A percentile compares a stretch with the other conserved stretches of the same genome.
These are phyloP conservation scores for Stegostoma tigrinum DNA, from an alignment of 2,113 vertebrate species.

Conservation along the genomic window DNA sequence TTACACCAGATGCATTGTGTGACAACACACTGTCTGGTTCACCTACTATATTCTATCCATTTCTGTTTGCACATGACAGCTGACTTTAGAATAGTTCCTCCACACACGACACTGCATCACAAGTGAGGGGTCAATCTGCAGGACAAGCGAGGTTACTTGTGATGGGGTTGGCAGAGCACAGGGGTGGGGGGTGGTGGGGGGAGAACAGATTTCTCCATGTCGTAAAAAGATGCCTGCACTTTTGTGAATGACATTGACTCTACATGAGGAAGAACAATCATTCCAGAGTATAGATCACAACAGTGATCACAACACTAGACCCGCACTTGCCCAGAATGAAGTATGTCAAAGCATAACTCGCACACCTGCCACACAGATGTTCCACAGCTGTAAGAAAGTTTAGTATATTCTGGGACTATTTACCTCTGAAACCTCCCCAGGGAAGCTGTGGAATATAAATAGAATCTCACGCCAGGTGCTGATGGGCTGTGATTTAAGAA, in stretches of 20 bases:
- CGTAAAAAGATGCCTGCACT: background rate
- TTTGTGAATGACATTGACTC: background rate
- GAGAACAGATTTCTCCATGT: background rate
- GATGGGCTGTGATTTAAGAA: background rate
- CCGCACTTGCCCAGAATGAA: background rate
- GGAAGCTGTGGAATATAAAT: background rate
- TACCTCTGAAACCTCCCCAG: background rate
- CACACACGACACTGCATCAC: background rate
- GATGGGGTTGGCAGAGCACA: background rate
- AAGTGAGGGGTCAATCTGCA: background rate
- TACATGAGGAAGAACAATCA: background rate
- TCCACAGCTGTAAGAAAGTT: background rate
- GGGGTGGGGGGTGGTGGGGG: background rate
- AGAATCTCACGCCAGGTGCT: background rate
- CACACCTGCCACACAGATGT: background rate
- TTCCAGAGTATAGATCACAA: background rate
- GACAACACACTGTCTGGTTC: background rate
- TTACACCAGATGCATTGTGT: background rate
- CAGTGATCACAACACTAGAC: background rate
- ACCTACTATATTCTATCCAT: background rate
- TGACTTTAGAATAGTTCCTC: background rate
- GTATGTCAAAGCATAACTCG: background rate
- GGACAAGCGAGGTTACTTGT: background rate
- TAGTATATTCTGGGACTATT: background rate
- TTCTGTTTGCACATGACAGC: background rate